A percentile compares a stretch with the other conserved stretches of the same genome.
Conservation (phyloP, 2,797 vertebrate genomes). For the Pangasius sanitwongsei region DNA sequence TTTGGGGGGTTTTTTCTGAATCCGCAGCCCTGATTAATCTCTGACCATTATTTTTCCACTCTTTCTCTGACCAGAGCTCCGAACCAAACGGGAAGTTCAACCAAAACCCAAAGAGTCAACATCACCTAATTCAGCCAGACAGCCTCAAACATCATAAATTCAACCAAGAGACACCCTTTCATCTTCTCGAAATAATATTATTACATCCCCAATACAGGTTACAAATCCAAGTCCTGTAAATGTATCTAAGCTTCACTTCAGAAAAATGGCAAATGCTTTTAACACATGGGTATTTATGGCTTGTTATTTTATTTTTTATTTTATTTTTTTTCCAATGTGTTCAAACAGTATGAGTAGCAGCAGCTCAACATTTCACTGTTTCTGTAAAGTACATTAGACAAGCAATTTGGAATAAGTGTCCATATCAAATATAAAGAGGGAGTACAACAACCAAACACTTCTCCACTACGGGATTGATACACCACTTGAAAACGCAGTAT, state of each 20-base stretch:
- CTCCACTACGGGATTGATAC: neutral
- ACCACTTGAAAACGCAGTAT: neutral
- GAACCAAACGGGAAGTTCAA: constrained; percentile 21
- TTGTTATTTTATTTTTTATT: neutral
- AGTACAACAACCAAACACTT: neutral
- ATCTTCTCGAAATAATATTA: constrained; percentile 29
- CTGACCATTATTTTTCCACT: constrained; percentile 7
- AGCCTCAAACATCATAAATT: constrained; percentile 4
- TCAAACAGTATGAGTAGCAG: neutral
- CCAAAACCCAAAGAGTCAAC: constrained; percentile 28
- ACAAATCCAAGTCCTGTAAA: constrained; percentile 2
- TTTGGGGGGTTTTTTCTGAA: neutral
- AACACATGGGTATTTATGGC: neutral
- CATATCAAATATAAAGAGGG: neutral
- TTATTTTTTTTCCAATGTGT: neutral
- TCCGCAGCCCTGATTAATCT: neutral
- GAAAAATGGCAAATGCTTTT: neutral
- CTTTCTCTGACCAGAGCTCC: neutral
- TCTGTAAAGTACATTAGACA: neutral
- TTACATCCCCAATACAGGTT: constrained; percentile 2
- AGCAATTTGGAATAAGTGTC: neutral
- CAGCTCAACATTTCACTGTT: neutral
- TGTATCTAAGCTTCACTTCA: neutral
- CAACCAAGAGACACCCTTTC: neutral
- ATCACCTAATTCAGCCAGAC: constrained; percentile 11